Evolutionary conservation across 2,888 invertebrate genomes (phyloP).

Genomic region (Sesia bembeciformis): DNA sequence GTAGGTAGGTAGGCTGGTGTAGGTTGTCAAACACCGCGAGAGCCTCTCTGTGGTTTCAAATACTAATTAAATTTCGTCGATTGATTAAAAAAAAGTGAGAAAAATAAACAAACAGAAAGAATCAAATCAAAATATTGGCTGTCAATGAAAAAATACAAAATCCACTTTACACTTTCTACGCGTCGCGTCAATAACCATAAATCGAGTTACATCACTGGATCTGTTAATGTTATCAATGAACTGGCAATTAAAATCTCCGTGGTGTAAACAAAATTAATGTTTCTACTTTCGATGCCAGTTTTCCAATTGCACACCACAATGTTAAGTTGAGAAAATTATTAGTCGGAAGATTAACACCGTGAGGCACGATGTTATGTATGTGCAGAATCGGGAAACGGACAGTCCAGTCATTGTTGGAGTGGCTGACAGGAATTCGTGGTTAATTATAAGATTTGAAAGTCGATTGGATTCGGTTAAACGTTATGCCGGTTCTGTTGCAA

Average conservation of each 20-base stretch:
- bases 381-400: background rate
- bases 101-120: too few relatives aligned
- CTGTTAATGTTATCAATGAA: slow-evolving; percentile 44
- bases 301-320: background rate
- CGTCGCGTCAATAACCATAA: slow-evolving; percentile 27
- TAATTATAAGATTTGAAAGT: slow-evolving; percentile 46
- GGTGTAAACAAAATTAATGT: slow-evolving; percentile 48
- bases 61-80: too few relatives aligned
- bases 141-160: background rate
- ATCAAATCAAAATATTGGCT: too few relatives aligned
- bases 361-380: too few relatives aligned
- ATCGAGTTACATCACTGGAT: slow-evolving; percentile 36
- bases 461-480: slow-evolving; percentile 28
- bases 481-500: slow-evolving; percentile 43
- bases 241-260: slow-evolving; percentile 41
- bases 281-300: slow-evolving; percentile 21
- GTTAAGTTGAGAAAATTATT: too few relatives aligned
- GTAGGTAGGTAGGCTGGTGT: too few relatives aligned
- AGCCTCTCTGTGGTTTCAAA: too few relatives aligned
- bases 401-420: too few relatives aligned
- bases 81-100: too few relatives aligned
- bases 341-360: too few relatives aligned
- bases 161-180: slow-evolving; percentile 31
- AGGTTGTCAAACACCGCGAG: too few relatives aligned
- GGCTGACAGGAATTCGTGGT: slow-evolving; percentile 22